Evolutionary conservation across 2,888 invertebrate genomes (phyloP).

Genomic region (Latrodectus elegans): DNA sequence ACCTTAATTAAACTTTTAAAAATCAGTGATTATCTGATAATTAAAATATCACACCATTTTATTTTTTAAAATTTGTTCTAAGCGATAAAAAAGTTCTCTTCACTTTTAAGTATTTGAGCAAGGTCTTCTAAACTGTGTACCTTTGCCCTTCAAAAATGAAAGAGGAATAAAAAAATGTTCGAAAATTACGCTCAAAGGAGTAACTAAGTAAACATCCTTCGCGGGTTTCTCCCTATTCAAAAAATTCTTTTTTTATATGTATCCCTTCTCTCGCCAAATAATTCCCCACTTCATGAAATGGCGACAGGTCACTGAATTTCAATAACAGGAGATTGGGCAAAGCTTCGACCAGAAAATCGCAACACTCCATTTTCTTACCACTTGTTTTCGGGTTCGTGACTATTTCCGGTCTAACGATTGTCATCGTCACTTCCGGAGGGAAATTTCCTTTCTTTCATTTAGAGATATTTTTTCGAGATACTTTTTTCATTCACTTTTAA

Average conservation of each 20-base stretch:
- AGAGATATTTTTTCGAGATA: slow-evolving; percentile 20
- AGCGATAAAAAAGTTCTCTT: neutral
- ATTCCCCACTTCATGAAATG: slow-evolving; percentile 55
- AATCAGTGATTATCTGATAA: no score
- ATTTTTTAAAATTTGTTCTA: no score
- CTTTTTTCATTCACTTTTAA: slow-evolving; percentile 3
- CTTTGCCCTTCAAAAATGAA: slow-evolving; percentile 20
- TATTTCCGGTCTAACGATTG: slow-evolving; percentile 63
- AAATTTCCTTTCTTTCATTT: slow-evolving; percentile 59
- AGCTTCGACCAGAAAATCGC: slow-evolving; percentile 22
- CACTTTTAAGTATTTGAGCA: neutral
- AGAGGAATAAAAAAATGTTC: slow-evolving; percentile 6
- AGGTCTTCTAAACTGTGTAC: neutral
- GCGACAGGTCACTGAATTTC: slow-evolving; percentile 66
- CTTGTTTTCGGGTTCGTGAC: slow-evolving; percentile 57
- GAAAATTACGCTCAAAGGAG: slow-evolving; percentile 56
- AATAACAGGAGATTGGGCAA: slow-evolving; percentile 53
- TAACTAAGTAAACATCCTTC: slow-evolving; percentile 65
- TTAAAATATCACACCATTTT: no score
- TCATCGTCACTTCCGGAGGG: slow-evolving; percentile 64
- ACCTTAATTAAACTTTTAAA: no score
- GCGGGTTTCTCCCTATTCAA: slow-evolving; percentile 12
- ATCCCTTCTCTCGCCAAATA: slow-evolving; percentile 14
- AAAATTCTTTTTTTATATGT: slow-evolving; percentile 19
- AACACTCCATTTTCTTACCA: slow-evolving; percentile 49